phyloP scores from a whole-genome alignment of 2,888 invertebrate species.

The Chironomus tentans region DNA sequence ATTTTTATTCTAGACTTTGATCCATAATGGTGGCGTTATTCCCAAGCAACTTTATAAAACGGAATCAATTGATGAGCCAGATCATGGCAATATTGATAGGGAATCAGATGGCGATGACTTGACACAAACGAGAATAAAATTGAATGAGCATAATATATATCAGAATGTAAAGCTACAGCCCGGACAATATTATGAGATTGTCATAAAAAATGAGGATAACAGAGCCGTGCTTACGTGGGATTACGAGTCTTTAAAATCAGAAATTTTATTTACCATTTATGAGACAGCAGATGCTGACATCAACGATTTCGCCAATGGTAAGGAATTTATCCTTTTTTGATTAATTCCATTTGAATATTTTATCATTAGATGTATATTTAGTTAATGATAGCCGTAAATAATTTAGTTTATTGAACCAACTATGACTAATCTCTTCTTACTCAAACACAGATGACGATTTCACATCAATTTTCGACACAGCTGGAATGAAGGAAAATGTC shows the following conservation, averaged over 20 bases:
- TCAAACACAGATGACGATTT: slow-evolving; percentile 35
- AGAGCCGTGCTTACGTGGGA: slow-evolving; percentile 94
- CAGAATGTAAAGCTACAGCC: slow-evolving; percentile 38
- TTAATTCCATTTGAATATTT: background rate
- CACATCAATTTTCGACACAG: slow-evolving; percentile 53
- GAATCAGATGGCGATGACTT: slow-evolving; percentile 1
- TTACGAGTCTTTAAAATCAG: slow-evolving; percentile 86
- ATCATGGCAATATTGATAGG: background rate
- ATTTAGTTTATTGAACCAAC: too few species aligned
- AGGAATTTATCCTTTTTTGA: slow-evolving; percentile 5
- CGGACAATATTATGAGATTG: slow-evolving; percentile 61
- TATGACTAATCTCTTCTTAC: too few species aligned
- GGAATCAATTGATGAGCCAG: slow-evolving; percentile 29
- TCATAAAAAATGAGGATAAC: slow-evolving; percentile 70
- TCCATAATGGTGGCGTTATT: slow-evolving; percentile 78
- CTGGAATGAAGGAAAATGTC: slow-evolving; percentile 61
- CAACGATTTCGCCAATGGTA: slow-evolving; percentile 34
- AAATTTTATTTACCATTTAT: slow-evolving; percentile 73
- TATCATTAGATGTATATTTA: background rate
- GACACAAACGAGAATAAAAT: slow-evolving; percentile 8
- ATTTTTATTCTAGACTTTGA: slow-evolving; percentile 52
- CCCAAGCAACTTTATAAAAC: slow-evolving; percentile 78
- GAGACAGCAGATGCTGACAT: slow-evolving; percentile 38
- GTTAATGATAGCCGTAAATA: too few species aligned
- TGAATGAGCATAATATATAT: slow-evolving; percentile 36